Evolutionary conservation across 2,888 invertebrate genomes (phyloP), one percentile per base, ranked within the genome.

Genomic region (Drosophila gaucha): DNA sequence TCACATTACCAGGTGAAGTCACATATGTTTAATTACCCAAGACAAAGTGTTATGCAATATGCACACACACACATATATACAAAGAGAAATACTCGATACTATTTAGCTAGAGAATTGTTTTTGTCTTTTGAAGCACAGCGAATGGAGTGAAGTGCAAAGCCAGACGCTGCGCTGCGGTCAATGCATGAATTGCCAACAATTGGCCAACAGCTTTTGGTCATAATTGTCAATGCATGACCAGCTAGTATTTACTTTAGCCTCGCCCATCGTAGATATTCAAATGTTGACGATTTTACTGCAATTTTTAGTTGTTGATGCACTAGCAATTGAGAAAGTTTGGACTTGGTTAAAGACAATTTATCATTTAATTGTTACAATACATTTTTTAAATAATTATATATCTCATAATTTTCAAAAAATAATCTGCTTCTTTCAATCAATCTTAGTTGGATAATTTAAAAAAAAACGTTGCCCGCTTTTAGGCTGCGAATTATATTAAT

Each of bases 11-110:
- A 33, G 16, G 10, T 47, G 22, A 22, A n/a, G n/a, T n/a, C n/a
- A n/a, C n/a, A n/a, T n/a, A 35, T 74, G 80, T 60, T 76, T 80
- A 84, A 86, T 86, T 84, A 68, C 52, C 65, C 51, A 67, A 69
- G 52, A 31, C 68, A 52, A 41, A 58, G 38, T 16, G 31, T 78
- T 68, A 68, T 50, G 64, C 22, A 75, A 75, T 31, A 44, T 9
- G 33, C 30, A 33, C 28, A 47, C 18, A 59, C 14, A 62, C 4
- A 12, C 12, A 41, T 2, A 46, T 9, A 28, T n/a, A 36, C 12
- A 16, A 0, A n/a, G 2, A 28, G 12, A 38, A 9, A 22, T 3
- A 28, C 18, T 44, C 31, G n/a, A 1, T 43, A 20, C 6, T 38
- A 22, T 62, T 47, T 60, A 12, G 44, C 14, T 50, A 22, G 43